Evolutionary conservation across 1,140 invertebrate species (phyloP).

Genomic region (Lysiphlebus fabarum): DNA sequence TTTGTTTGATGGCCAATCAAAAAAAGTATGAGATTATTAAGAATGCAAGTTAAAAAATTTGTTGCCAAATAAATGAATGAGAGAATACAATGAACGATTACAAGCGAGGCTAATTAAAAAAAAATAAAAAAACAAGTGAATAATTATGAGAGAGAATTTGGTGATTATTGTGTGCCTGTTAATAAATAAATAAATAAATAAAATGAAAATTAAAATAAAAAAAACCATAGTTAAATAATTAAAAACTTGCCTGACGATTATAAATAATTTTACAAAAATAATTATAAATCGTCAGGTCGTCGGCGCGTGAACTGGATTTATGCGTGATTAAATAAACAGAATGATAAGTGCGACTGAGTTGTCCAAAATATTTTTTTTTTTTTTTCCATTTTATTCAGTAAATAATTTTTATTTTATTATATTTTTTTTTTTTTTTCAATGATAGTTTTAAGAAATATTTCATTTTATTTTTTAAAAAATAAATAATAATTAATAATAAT

Average conservation of each 20-base stretch:
- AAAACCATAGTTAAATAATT: constrained; percentile 21
- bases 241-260: constrained; percentile 15
- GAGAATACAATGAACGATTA: constrained; percentile 13
- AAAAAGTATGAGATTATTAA: no score
- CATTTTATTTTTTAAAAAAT: no score
- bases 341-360: constrained; percentile 12
- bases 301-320: constrained; percentile 15
- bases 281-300: not conserved
- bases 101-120: not conserved
- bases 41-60: constrained; percentile 37
- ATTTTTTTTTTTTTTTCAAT: constrained; percentile 2
- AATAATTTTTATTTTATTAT: constrained; percentile 1
- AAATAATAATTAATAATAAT: not conserved
- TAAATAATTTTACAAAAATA: no score
- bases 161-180: constrained; percentile 28
- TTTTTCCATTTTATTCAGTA: constrained; percentile 5
- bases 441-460: not conserved
- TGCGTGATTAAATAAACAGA: constrained; percentile 11
- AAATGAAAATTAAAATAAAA: constrained; percentile 17
- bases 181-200: constrained; percentile 17
- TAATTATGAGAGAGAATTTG: constrained; percentile 21
- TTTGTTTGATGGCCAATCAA: no score
- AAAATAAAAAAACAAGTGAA: constrained; percentile 10
- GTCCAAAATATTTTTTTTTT: not conserved
- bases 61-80: constrained; percentile 35